Conservation (phyloP, 2,113 vertebrate species). For the Columba livia region DNA sequence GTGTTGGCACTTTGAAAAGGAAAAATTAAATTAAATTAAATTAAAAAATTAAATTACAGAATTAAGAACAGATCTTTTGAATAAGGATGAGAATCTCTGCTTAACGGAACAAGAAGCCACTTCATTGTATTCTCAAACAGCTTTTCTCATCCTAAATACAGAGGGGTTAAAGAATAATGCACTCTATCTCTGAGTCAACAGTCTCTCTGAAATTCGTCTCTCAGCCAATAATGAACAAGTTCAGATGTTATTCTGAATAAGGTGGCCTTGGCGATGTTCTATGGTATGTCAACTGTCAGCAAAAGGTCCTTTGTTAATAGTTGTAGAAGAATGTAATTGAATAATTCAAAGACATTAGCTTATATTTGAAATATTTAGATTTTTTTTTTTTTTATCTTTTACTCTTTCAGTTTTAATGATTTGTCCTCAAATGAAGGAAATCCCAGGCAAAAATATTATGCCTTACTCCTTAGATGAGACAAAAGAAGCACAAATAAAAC, state of each 20-base stretch:
- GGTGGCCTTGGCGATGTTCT: neutral
- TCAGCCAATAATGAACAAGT: neutral
- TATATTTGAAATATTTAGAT: neutral
- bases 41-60: slow-evolving; percentile 40
- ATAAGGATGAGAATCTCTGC: neutral
- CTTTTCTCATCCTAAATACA: neutral
- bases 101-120: neutral
- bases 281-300: neutral
- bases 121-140: neutral
- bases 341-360: neutral
- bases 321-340: neutral
- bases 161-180: neutral
- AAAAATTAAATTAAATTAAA: too few species aligned
- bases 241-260: neutral
- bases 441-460: neutral
- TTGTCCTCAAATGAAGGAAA: neutral
- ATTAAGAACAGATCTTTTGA: slow-evolving; percentile 8
- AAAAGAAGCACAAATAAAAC: neutral
- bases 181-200: neutral
- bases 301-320: neutral
- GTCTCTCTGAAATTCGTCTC: neutral
- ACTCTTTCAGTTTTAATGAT: neutral
- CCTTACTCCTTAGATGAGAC: neutral
- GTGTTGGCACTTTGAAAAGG: slow-evolving; percentile 23
- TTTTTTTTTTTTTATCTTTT: neutral